These are phyloP conservation scores for Lateolabrax maculatus DNA, from an alignment of 2,797 vertebrate genomes.

Conservation along the genomic window DNA sequence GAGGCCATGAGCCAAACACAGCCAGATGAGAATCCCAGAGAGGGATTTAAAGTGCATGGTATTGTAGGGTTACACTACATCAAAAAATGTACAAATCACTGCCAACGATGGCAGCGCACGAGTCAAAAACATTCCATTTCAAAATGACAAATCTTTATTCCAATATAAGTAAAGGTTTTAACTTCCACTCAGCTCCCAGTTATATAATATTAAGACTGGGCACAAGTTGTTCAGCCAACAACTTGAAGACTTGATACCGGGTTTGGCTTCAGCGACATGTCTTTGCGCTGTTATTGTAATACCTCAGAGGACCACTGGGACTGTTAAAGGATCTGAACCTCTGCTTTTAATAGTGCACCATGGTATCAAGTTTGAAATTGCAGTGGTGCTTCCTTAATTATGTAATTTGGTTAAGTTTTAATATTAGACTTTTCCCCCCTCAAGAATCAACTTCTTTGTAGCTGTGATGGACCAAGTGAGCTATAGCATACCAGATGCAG, in stretches of 20 bases:
- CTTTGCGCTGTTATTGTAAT: constrained; percentile 15
- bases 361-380: not conserved
- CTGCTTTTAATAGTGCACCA: constrained; percentile 3
- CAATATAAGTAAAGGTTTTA: constrained; percentile 21
- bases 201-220: constrained; percentile 8
- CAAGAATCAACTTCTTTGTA: not conserved
- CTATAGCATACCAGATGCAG: no score
- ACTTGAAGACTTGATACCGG: not conserved
- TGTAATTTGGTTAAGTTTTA: not conserved
- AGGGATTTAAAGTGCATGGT: constrained; percentile 24
- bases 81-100: constrained; percentile 16
- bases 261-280: constrained; percentile 8
- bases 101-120: not conserved
- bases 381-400: not conserved
- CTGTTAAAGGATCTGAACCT: not conserved
- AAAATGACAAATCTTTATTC: constrained; percentile 22
- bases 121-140: constrained; percentile 41
- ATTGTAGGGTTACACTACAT: constrained; percentile 21
- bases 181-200: not conserved
- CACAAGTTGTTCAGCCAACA: constrained; percentile 16
- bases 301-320: constrained; percentile 15
- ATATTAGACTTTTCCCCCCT: not conserved
- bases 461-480: not conserved
- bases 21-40: constrained; percentile 4
- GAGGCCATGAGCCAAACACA: constrained; percentile 4